Evolutionary conservation across 2,797 vertebrate species (phyloP).

Genomic region (Fistularia commersonii): DNA sequence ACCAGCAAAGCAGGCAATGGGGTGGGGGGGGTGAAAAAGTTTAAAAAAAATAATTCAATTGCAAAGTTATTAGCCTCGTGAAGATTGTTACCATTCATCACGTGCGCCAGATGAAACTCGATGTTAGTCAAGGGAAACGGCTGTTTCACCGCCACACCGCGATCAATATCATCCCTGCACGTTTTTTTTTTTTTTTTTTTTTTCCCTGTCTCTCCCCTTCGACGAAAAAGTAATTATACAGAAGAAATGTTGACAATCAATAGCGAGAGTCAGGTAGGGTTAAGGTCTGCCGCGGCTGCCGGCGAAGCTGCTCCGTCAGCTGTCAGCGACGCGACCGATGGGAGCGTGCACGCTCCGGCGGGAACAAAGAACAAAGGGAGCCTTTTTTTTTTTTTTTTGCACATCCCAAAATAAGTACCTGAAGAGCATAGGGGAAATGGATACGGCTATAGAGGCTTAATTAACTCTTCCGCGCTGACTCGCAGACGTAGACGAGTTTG

Average conservation of each 20-base stretch:
- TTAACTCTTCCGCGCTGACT: not conserved
- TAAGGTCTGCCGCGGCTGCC: constrained; percentile 67
- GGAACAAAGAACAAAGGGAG: constrained; percentile 65
- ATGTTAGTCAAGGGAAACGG: constrained; percentile 91
- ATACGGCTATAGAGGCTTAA: not conserved
- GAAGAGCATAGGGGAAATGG: constrained; percentile 3
- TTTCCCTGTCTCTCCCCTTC: constrained; percentile 59
- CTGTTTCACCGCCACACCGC: constrained; percentile 75
- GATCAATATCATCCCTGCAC: constrained; percentile 86
- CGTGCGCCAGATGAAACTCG: constrained; percentile 87
- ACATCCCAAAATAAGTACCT: constrained; percentile 53
- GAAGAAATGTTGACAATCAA: constrained; percentile 92
- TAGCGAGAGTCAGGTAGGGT: constrained; percentile 79
- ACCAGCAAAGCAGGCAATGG: constrained; percentile 29
- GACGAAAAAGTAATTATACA: constrained; percentile 95
- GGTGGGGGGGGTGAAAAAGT: constrained; percentile 63
- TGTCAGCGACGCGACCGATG: constrained; percentile 69
- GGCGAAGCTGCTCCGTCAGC: constrained; percentile 68
- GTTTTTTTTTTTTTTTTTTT: no score
- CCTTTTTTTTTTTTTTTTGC: constrained; percentile 40
- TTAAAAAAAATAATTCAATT: constrained; percentile 82
- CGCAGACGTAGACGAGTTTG: not conserved
- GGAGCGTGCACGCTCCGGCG: constrained; percentile 38
- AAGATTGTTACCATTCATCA: constrained; percentile 89
- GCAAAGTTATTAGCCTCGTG: constrained; percentile 91